These are phyloP conservation scores for Amphiprion ocellaris DNA, from an alignment of 2,113 vertebrate genomes.

Conservation along the genomic window DNA sequence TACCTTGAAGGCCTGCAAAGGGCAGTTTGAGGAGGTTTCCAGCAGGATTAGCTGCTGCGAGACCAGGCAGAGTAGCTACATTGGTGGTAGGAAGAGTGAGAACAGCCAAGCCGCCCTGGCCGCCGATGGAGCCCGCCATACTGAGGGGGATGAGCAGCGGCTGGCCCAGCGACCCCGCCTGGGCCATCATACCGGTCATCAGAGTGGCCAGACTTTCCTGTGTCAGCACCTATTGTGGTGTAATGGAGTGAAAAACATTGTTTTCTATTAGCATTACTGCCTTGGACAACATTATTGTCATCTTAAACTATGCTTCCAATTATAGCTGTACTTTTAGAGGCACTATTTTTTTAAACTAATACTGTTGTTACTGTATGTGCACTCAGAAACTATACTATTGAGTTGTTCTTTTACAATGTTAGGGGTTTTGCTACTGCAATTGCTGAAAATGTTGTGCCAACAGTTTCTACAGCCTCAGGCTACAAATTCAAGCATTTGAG, in stretches of 20 bases:
- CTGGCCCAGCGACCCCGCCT: conserved; percentile 94
- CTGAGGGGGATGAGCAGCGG: conserved; percentile 97
- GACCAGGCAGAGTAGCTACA: conserved; percentile 91
- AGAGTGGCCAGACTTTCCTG: conserved; percentile 96
- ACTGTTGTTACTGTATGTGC: neutral
- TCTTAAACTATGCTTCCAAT: too few relatives aligned
- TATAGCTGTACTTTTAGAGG: neutral
- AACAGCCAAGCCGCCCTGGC: conserved; percentile 94
- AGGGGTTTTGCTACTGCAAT: neutral
- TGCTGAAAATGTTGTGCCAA: conserved; percentile 8
- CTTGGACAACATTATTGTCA: too few relatives aligned
- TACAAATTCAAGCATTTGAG: conserved; percentile 16
- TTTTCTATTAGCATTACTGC: neutral
- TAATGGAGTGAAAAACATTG: neutral
- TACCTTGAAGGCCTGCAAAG: conserved; percentile 93
- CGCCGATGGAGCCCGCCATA: conserved; percentile 93
- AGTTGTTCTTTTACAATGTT: neutral
- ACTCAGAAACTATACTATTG: too few relatives aligned
- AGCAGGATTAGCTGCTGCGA: conserved; percentile 87
- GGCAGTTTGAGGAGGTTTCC: conserved; percentile 94
- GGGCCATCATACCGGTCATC: conserved; percentile 98
- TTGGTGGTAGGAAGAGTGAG: conserved; percentile 95
- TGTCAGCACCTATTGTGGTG: conserved; percentile 90
- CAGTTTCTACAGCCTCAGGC: conserved; percentile 5
- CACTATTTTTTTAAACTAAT: neutral